These are phyloP conservation scores for Alauda arvensis DNA, from an alignment of 2,797 vertebrate genomes.

Conservation along the genomic window DNA sequence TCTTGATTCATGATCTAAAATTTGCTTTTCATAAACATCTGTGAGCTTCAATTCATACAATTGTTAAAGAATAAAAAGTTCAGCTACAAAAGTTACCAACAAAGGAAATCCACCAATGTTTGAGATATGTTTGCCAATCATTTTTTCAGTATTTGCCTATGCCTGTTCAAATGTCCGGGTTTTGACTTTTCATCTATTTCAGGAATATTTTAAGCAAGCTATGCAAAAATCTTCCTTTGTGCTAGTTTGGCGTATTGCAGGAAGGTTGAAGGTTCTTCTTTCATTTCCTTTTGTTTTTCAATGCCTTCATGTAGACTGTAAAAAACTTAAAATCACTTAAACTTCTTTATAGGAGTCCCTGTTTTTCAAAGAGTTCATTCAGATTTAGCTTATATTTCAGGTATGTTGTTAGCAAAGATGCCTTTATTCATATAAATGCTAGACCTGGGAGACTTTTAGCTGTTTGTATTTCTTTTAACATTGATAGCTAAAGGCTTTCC, in stretches of 20 bases:
- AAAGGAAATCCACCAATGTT: slow-evolving; percentile 22
- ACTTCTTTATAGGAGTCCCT: slow-evolving; percentile 12
- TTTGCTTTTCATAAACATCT: slow-evolving; percentile 50
- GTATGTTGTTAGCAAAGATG: slow-evolving; percentile 3
- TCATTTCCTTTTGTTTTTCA: neutral
- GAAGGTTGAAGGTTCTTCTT: neutral
- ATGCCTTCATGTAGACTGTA: neutral
- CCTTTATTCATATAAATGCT: slow-evolving; percentile 5
- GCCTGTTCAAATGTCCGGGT: slow-evolving; percentile 48
- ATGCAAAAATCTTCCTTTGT: slow-evolving; percentile 42
- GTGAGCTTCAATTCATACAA: neutral
- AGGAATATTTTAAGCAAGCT: slow-evolving; percentile 46
- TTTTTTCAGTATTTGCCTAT: slow-evolving; percentile 39
- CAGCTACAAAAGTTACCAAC: slow-evolving; percentile 30
- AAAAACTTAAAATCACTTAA: slow-evolving; percentile 27
- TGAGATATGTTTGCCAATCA: slow-evolving; percentile 43
- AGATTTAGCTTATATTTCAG: neutral
- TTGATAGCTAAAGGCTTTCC: slow-evolving; percentile 31
- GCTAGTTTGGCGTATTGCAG: neutral
- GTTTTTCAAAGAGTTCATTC: slow-evolving; percentile 7
- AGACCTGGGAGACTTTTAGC: neutral
- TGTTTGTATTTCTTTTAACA: slow-evolving; percentile 44
- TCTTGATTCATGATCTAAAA: slow-evolving; percentile 34
- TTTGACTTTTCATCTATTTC: slow-evolving; percentile 41
- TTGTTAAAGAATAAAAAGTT: slow-evolving; percentile 35